Conservation (phyloP, 2,797 vertebrate genomes). For the Distichodus sexfasciatus region DNA sequence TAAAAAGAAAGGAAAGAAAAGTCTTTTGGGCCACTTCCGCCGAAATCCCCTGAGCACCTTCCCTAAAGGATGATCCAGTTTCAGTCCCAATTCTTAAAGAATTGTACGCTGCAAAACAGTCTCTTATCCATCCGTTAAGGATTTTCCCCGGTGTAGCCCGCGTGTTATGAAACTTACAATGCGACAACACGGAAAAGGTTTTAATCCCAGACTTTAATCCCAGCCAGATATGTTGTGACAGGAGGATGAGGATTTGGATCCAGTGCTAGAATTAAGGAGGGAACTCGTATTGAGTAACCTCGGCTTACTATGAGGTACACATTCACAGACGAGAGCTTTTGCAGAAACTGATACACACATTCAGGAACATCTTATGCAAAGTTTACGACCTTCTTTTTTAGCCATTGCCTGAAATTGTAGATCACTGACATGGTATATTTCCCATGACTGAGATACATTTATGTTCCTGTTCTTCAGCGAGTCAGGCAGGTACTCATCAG, state of each 20-base stretch:
- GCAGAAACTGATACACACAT: neutral
- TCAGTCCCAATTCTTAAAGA: constrained; percentile 48
- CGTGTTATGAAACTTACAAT: constrained; percentile 37
- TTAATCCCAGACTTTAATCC: constrained; percentile 50
- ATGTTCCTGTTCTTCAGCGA: neutral
- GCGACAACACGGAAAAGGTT: constrained; percentile 49
- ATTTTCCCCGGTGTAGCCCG: constrained; percentile 22
- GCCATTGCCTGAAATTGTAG: neutral
- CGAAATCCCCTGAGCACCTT: constrained; percentile 51
- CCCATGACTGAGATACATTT: neutral
- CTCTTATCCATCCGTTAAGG: neutral
- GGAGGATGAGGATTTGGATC: constrained; percentile 45
- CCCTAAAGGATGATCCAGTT: constrained; percentile 61
- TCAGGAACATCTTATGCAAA: neutral
- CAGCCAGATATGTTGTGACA: constrained; percentile 56
- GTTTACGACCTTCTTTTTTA: neutral
- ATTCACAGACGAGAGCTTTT: neutral
- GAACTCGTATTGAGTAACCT: neutral
- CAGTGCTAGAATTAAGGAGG: constrained; percentile 35
- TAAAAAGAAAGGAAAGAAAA: too few relatives aligned
- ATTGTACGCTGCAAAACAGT: constrained; percentile 20
- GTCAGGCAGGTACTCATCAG: neutral
- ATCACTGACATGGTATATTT: neutral
- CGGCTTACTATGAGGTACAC: neutral
- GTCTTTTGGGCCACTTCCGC: constrained; percentile 58